Evolutionary conservation across 2,888 invertebrate species (phyloP), one percentile per base, ranked within the genome.

Genomic region (Dicyrtomina minuta): DNA sequence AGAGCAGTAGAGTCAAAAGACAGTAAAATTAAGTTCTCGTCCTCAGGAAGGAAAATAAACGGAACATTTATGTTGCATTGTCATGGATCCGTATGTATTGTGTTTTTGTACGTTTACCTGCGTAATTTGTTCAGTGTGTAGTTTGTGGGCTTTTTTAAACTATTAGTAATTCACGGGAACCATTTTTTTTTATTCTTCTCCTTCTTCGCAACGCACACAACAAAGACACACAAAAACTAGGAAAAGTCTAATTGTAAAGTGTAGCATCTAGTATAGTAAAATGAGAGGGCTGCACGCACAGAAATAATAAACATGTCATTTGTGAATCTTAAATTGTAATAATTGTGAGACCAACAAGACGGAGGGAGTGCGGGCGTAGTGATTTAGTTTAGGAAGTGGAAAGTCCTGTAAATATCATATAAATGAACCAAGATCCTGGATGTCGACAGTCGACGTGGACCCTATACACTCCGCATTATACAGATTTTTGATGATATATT

Each of bases 1-100:
- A 33, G 33, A 3, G 33, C 8, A 5, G 33, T 33, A 5, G 3
- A 8, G 33, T 10, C 2, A 51, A 58, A 58, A 58, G 27, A 20
- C 58, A 58, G 27, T 39, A 33, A 58, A 58, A 58, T 58, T 58
- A 58, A 58, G 58, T 33, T n/a, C 58, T 58, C 58, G 58, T 33
- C 39, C 58, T 58, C 58, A 58, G n/a, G 33, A 56, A 26, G 53
- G 24, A 53, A 24, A 13, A 24, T 24, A 56, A 56, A 56, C 56
- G 56, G 33, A 56, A 56, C 39, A 39, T 39, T 27, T 51, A 33
- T 33, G 33, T 33, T 33, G 33, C 8, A 33, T 33, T 33, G n/a
- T n/a, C n/a, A n/a, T n/a, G n/a, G n/a, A n/a, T n/a, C n/a, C n/a
- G n/a, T n/a, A n/a, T n/a, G 33, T 33, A 33, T 33, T 33, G 33